phyloP scores from a whole-genome alignment of 2,113 vertebrate genomes.

The Sinocyclocheilus anshuiensis region DNA sequence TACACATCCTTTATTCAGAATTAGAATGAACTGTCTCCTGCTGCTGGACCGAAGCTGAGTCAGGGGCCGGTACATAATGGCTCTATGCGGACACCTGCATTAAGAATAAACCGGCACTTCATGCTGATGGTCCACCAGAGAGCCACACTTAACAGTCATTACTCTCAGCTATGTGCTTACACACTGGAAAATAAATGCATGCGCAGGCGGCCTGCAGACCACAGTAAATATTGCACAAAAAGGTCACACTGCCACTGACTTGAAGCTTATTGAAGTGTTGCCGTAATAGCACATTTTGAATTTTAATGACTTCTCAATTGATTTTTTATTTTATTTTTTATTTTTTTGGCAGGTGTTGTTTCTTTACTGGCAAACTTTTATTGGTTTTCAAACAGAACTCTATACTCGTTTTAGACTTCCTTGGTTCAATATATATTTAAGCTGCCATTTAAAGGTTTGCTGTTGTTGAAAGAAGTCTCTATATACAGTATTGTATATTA shows the following conservation, averaged over 20 bases:
- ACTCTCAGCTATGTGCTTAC: constrained; percentile 46
- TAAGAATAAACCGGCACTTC: constrained; percentile 32
- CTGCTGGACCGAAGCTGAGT: constrained; percentile 31
- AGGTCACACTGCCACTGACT: constrained; percentile 25
- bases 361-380: constrained; percentile 8
- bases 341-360: neutral
- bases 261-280: constrained; percentile 35
- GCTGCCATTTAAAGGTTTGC: neutral
- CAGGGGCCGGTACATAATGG: constrained; percentile 22
- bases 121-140: constrained; percentile 46
- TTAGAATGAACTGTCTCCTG: constrained; percentile 19
- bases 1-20: constrained; percentile 1
- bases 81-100: constrained; percentile 32
- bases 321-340: neutral
- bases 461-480: neutral
- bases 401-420: neutral
- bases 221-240: constrained; percentile 43
- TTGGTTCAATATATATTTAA: neutral
- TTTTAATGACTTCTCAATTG: neutral
- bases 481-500: neutral
- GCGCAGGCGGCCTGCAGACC: constrained; percentile 4
- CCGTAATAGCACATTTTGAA: neutral
- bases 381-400: neutral
- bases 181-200: constrained; percentile 46
- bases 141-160: constrained; percentile 41